Base-by-base conservation (phyloP, 1,140 invertebrate species). In the Drosophila triauraria region DNA sequence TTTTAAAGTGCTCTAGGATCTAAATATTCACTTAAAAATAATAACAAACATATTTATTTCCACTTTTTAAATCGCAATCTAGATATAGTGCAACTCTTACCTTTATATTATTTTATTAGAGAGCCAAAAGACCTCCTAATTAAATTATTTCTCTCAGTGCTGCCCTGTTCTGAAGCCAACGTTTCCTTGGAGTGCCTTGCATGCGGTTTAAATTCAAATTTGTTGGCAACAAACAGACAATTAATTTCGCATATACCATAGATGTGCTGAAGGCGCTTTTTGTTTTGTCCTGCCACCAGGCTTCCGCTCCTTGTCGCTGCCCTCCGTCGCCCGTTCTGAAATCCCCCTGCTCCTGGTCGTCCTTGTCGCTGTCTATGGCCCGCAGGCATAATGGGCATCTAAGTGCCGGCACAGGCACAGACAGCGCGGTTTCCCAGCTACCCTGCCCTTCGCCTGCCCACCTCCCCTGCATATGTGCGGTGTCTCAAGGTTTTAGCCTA, bases 121-220 rank as follows among this genome's bases (percentile, higher is more conserved):
- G 8, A 32, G 32, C 8, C 2, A 2, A 8, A 9, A 32, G 2
- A 9, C 8, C 1, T 9, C 30, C 8, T 9, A 9, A 32, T 32
- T 1, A 2, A 35, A 35, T 10, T 1, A 10, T 35, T 75, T 64
- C 35, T 38, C 4, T 1, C 48, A 13, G 42, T 83, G 64, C 17
- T 35, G 5, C 30, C 43, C 32, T 35, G 4, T 23, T 47, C 60
- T 54, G 30, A 25, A 46, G 48, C 38, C 61, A 68, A 67, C 53
- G 67, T 64, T 59, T 69, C 78, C 59, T 63, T 61, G 43, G 48
- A 57, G 50, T 60, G 65, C 53, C 56, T 62, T 84, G 67, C 72
- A 80, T 88, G 85, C 81, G 85, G 85, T 90, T 90, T 85, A 88
- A 88, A 90, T 90, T 90, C 86, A 90, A 90, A 90, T 90, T 90